These are phyloP conservation scores for Diceros bicornis DNA, from an alignment of 2,797 vertebrate genomes.

Conservation along the genomic window DNA sequence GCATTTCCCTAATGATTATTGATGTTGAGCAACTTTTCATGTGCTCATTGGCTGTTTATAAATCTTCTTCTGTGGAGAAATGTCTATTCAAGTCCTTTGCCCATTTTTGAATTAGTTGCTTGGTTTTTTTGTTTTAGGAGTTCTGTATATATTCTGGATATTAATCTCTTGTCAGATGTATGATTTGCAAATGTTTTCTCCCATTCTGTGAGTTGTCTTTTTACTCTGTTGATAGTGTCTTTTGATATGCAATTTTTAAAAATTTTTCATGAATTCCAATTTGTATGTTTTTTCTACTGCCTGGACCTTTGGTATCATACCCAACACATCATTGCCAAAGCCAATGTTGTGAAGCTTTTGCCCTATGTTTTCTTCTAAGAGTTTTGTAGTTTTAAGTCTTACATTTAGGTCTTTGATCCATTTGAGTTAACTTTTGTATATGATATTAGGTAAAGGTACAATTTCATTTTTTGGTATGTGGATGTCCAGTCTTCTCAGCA, in stretches of 20 bases:
- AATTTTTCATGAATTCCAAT: background rate
- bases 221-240: too few species aligned
- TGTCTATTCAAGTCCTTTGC: background rate
- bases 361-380: too few species aligned
- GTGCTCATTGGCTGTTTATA: background rate
- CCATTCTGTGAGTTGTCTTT: background rate
- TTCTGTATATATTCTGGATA: too few species aligned
- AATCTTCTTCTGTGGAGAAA: background rate
- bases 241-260: background rate
- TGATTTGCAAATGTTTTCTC: background rate
- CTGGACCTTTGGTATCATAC: background rate
- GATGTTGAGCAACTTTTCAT: background rate
- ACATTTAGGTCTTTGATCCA: too few species aligned
- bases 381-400: too few species aligned
- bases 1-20: too few species aligned
- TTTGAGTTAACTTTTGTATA: too few species aligned
- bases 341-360: too few species aligned
- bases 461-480: too few species aligned
- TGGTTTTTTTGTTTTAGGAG: background rate
- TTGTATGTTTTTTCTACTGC: background rate
- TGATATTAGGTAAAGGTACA: too few species aligned
- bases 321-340: background rate
- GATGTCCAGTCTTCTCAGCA: too few species aligned
- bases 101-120: background rate
- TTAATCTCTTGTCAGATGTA: too few species aligned